phyloP scores from a whole-genome alignment of 1,140 invertebrate species.

The Chymomyza costata region DNA sequence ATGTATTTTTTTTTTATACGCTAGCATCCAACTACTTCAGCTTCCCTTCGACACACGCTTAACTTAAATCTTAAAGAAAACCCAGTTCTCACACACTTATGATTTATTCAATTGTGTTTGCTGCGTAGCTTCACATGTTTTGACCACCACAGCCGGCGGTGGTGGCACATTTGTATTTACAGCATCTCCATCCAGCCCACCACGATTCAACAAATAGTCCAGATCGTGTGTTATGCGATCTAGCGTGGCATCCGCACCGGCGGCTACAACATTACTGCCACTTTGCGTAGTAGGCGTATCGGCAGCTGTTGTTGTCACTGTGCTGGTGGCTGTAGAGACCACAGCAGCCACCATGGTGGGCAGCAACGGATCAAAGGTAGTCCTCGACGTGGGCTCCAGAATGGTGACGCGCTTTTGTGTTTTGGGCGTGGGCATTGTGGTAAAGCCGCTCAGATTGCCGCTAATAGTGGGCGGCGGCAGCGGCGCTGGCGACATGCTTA shows the following conservation, averaged over 20 bases:
- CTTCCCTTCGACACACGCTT: too few species aligned
- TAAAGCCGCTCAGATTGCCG: slow-evolving; percentile 47
- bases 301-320: slow-evolving; percentile 39
- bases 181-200: slow-evolving; percentile 20
- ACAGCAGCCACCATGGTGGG: slow-evolving; percentile 65
- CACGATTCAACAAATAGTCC: slow-evolving; percentile 82
- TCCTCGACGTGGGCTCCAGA: slow-evolving; percentile 61
- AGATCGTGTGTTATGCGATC: slow-evolving; percentile 85
- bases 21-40: too few species aligned
- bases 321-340: slow-evolving; percentile 43
- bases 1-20: neutral
- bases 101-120: neutral
- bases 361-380: slow-evolving; percentile 64
- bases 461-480: slow-evolving; percentile 52
- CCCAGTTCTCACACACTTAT: too few species aligned
- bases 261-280: slow-evolving; percentile 4
- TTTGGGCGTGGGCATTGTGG: slow-evolving; percentile 62
- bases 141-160: slow-evolving; percentile 27
- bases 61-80: too few species aligned
- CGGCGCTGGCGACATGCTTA: slow-evolving; percentile 31
- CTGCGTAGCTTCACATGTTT: slow-evolving; percentile 31
- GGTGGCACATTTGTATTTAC: slow-evolving; percentile 29
- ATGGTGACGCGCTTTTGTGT: slow-evolving; percentile 73
- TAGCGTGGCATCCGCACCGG: slow-evolving; percentile 77
- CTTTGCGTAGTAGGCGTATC: slow-evolving; percentile 38